phyloP scores from a whole-genome alignment of 2,888 invertebrate species.

The Erannis defoliaria region DNA sequence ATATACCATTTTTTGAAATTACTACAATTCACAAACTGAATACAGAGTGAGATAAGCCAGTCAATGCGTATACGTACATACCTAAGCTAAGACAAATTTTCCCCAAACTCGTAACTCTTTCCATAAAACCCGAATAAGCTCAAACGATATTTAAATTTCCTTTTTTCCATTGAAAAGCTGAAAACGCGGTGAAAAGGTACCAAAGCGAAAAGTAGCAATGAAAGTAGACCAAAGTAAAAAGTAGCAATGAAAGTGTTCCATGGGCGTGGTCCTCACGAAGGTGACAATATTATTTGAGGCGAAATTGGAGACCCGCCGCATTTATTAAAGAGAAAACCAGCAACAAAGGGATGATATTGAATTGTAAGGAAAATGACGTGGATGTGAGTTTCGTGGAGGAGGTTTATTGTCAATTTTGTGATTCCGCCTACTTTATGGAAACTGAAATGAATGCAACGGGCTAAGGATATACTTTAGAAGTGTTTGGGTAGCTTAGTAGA shows the following conservation, averaged over 20 bases:
- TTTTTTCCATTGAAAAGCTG: constrained; percentile 33
- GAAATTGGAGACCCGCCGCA: constrained; percentile 79
- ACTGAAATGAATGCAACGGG: too few relatives aligned
- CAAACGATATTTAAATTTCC: constrained; percentile 45
- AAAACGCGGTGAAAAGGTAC: constrained; percentile 11
- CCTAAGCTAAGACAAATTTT: background rate
- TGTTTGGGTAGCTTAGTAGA: too few relatives aligned
- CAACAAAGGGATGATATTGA: constrained; percentile 86
- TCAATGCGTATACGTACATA: background rate
- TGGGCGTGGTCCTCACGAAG: constrained; percentile 58
- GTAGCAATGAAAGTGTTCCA: constrained; percentile 54
- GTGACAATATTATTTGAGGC: constrained; percentile 84
- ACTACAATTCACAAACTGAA: background rate
- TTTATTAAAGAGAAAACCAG: constrained; percentile 85
- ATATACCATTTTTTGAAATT: background rate
- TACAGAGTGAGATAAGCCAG: background rate
- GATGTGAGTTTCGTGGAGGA: constrained; percentile 52
- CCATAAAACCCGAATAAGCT: constrained; percentile 32
- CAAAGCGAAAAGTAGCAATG: constrained; percentile 17
- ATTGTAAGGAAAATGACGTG: constrained; percentile 73
- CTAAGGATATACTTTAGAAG: too few relatives aligned
- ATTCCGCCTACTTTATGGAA: background rate
- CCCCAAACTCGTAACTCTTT: constrained; percentile 16
- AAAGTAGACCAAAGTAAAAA: constrained; percentile 24
- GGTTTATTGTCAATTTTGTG: constrained; percentile 30